A percentile compares a stretch with the other conserved stretches of the same genome.
phyloP scores from a whole-genome alignment of 1,140 invertebrate species.

The Vanessa tameamea region DNA sequence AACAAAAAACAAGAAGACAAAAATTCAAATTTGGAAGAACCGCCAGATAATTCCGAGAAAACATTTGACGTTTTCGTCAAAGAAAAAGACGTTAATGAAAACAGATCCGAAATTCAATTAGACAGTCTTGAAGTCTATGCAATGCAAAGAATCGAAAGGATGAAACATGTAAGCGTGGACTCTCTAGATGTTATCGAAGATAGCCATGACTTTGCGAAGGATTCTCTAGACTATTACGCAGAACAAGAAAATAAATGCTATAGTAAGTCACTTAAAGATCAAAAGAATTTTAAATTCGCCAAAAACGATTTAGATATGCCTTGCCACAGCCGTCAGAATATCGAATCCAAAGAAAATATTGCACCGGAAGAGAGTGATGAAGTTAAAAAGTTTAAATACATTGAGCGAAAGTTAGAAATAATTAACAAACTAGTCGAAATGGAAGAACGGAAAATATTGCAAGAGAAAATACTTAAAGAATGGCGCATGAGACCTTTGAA shows the following conservation, averaged over 20 bases:
- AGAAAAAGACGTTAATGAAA: constrained; percentile 82
- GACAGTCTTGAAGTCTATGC: constrained; percentile 82
- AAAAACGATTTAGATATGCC: constrained; percentile 52
- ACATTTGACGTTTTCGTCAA: constrained; percentile 82
- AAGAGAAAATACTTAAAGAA: constrained; percentile 82
- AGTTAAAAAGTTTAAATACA: constrained; percentile 82
- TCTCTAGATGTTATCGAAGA: constrained; percentile 78
- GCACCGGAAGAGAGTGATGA: constrained; percentile 67
- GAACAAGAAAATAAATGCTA: constrained; percentile 66
- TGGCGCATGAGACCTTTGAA: constrained; percentile 82
- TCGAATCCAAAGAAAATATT: constrained; percentile 75
- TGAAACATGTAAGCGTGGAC: constrained; percentile 77
- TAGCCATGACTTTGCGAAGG: constrained; percentile 72
- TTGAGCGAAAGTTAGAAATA: constrained; percentile 84
- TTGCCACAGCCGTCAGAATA: constrained; percentile 58
- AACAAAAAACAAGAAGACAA: constrained; percentile 67
- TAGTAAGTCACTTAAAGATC: constrained; percentile 59
- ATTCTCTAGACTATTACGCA: constrained; percentile 74
- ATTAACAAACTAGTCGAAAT: constrained; percentile 85
- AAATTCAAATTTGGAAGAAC: constrained; percentile 66
- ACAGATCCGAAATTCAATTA: constrained; percentile 81
- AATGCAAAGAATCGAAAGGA: constrained; percentile 76
- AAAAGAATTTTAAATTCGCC: constrained; percentile 60
- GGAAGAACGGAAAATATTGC: constrained; percentile 84
- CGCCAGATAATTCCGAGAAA: constrained; percentile 71